Evolutionary conservation across 2,113 vertebrate species (phyloP).

Genomic region (Aegithalos caudatus): DNA sequence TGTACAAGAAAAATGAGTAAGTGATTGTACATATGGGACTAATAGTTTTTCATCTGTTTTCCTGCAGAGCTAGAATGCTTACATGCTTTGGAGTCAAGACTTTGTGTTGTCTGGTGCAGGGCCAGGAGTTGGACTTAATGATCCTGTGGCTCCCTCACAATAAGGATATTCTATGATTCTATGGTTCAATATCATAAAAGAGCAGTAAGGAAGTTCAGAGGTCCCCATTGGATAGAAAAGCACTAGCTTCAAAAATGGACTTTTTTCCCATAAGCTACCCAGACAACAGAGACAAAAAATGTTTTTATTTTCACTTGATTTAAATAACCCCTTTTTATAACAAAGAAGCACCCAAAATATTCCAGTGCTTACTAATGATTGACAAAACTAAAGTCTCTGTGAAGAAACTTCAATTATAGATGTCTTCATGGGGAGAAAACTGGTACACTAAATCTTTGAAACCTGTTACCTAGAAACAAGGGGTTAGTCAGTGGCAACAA

Average conservation of each 20-base stretch:
- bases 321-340: not conserved
- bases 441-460: not conserved
- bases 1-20: not conserved
- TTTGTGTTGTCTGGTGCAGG: not conserved
- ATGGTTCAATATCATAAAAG: not conserved
- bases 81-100: not conserved
- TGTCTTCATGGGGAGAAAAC: not conserved
- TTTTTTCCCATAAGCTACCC: not conserved
- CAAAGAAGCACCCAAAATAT: not conserved
- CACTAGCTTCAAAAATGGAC: not conserved
- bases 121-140: rapidly evolving
- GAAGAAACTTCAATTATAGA: not conserved
- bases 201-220: not conserved
- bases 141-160: not conserved
- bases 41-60: not conserved
- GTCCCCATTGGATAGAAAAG: not conserved
- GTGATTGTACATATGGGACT: not conserved
- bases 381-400: not conserved
- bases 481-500: not conserved
- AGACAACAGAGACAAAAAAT: not conserved
- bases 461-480: not conserved
- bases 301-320: not conserved
- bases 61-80: not conserved
- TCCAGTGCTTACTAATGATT: not conserved
- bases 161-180: not conserved